Base-by-base conservation (phyloP, 37 sponge, comb jelly and placozoan genomes). In the Mnemiopsis leidyi region DNA sequence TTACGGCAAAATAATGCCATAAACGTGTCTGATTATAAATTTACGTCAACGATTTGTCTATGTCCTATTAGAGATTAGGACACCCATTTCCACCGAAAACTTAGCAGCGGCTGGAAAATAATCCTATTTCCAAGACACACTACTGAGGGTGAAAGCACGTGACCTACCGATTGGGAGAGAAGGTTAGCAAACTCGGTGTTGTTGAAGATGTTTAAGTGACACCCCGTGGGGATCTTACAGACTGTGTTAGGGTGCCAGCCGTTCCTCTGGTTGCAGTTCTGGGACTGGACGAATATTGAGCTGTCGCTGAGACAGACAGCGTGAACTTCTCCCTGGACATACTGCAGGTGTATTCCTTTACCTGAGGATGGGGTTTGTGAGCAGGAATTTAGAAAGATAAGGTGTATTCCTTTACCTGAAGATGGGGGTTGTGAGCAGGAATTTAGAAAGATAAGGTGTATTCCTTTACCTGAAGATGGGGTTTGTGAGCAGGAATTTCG, bases 171-270 rank as follows among this genome's bases (percentile, higher is more conserved):
- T 92, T 92, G 36, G 34, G 92, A 40, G 92, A 92, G 92, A 28
- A 92, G 92, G 23, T 67, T 28, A 69, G 96, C 97, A 69, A 99
- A 99, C 39, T 96, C 95, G 67, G 96, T 97, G 79, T 99, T 97
- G 94, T 97, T 96, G 93, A 99, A 99, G 34, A 99, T 97, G 94
- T 96, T 99, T 3, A 99, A 93, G 31, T 94, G 95, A 93, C 99
- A 97, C 0, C 94, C 94, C 1, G 97, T 93, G 48, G 99, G 97
- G 18, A 99, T 96, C 94, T 99, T 99, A 76, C 97, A 96, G 32
- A 99, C 99, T 0, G 99, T 97, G 75, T 96, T 96, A 5, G 97
- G 97, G 69, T 97, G 97, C 69, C 97, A 99, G 34, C 95, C 95
- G 94, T 99, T 95, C 37, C 95, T 68, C 68, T 95, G 75, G 93